phyloP scores from a whole-genome alignment of 2,888 invertebrate species.

The Cerceris rybyensis region DNA sequence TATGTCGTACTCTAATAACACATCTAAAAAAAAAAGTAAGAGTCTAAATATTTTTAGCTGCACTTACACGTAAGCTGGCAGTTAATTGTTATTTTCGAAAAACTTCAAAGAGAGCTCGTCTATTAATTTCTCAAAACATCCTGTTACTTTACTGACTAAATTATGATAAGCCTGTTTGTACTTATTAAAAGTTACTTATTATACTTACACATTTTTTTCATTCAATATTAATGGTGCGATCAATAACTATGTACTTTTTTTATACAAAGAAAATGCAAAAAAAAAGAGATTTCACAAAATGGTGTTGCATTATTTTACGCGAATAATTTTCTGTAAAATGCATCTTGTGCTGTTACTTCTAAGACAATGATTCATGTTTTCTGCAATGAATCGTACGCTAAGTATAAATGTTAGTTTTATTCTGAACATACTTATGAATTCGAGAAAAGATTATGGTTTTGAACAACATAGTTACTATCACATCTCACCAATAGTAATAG shows the following conservation, averaged over 20 bases:
- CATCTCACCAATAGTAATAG: neutral
- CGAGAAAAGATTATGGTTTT: neutral
- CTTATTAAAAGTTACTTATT: constrained; percentile 48
- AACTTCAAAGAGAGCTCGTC: constrained; percentile 6
- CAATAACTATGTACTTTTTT: constrained; percentile 53
- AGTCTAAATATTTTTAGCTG: constrained; percentile 40
- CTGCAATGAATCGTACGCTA: constrained; percentile 36
- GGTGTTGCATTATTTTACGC: constrained; percentile 48
- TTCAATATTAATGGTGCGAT: constrained; percentile 42
- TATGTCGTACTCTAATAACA: constrained; percentile 34
- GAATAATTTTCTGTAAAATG: constrained; percentile 38
- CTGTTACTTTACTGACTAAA: constrained; percentile 38
- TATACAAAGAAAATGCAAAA: constrained; percentile 55
- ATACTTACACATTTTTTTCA: constrained; percentile 36
- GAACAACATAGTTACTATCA: constrained; percentile 5
- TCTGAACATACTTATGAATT: constrained; percentile 13
- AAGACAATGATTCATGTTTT: constrained; percentile 42
- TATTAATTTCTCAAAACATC: neutral
- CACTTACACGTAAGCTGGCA: constrained; percentile 19
- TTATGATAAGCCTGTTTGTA: constrained; percentile 30
- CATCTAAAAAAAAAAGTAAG: constrained; percentile 21
- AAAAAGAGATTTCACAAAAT: constrained; percentile 9
- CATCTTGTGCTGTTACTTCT: constrained; percentile 33
- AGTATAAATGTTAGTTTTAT: constrained; percentile 40
- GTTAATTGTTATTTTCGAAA: neutral